phyloP scores from a whole-genome alignment of 1,140 invertebrate genomes.

The Paraescarpia echinospica region DNA sequence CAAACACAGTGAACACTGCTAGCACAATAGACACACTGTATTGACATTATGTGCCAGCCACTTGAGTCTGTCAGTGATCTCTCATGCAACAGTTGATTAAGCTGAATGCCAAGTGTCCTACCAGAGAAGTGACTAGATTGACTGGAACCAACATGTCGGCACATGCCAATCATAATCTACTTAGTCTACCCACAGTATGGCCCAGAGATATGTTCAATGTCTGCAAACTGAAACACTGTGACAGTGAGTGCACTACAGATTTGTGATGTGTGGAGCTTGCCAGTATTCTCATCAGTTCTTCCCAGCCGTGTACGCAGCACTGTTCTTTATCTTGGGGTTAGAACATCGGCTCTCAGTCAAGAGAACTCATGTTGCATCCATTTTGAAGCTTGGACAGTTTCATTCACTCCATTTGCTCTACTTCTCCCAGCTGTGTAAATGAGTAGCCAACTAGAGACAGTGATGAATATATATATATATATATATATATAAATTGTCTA shows the following conservation, averaged over 20 bases:
- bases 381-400: too few relatives aligned
- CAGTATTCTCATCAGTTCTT: too few relatives aligned
- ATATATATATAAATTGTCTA: too few relatives aligned
- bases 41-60: neutral
- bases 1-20: neutral
- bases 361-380: too few relatives aligned
- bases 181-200: neutral
- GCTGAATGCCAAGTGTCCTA: neutral
- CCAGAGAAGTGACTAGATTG: neutral
- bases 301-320: too few relatives aligned
- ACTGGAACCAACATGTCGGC: neutral
- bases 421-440: too few relatives aligned
- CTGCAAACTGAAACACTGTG: neutral
- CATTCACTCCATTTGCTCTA: too few relatives aligned
- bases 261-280: neutral
- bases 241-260: neutral
- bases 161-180: neutral
- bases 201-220: neutral
- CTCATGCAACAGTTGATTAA: neutral
- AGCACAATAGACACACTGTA: neutral
- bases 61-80: neutral
- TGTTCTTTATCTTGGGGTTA: too few relatives aligned
- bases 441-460: too few relatives aligned
- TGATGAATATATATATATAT: too few relatives aligned
- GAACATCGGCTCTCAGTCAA: too few relatives aligned